Base-by-base conservation (phyloP, 2,797 vertebrate species). In the Mus spretus region DNA sequence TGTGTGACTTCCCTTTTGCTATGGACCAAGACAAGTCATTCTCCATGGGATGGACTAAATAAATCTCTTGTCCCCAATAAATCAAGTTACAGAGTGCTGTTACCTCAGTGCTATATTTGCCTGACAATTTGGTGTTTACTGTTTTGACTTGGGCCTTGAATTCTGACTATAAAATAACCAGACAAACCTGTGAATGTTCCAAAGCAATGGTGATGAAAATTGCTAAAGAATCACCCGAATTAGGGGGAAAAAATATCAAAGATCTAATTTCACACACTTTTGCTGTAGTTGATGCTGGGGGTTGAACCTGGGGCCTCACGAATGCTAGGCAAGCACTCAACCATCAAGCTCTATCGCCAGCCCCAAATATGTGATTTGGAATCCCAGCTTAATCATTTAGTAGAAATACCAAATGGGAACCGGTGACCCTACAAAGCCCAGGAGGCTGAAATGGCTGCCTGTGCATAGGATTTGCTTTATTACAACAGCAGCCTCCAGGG, bases 311-410 rank as follows among this genome's bases (percentile, higher is more conserved):
- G 24, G n/a, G 85, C 85, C 67, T 87, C 24, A 8, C 57, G 67
- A 72, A 74, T 74, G 85, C n/a, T 57, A 44, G 85, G 85, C 85
- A 88, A 74, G 85, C 67, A 88, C 85, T 88, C 85, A 57, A 88
- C 85, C 85, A 88, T 88, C 85, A 88, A 88, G 34, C 85, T 57
- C 9, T 40, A 74, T 20, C n/a, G 31, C n/a, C 26, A 88, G n/a
- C n/a, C 70, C 83, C 67, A 74, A 74, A 88, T 88, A 88, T 88
- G 37, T 92, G 91, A 61, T 61, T 94, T 63, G 63, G 79, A 74
- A 85, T 94, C 59, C 75, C 34, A 24, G 34, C 26, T 67, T 20
- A 57, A 53, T 47, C 44, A 57, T 55, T 84, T 24, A 15, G 15
- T 44, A 79, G 55, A 94, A 94, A 90, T 10, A 93, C 55, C 65